These are phyloP conservation scores for Chromobotia macracanthus DNA, from an alignment of 2,797 vertebrate species.

Conservation along the genomic window DNA sequence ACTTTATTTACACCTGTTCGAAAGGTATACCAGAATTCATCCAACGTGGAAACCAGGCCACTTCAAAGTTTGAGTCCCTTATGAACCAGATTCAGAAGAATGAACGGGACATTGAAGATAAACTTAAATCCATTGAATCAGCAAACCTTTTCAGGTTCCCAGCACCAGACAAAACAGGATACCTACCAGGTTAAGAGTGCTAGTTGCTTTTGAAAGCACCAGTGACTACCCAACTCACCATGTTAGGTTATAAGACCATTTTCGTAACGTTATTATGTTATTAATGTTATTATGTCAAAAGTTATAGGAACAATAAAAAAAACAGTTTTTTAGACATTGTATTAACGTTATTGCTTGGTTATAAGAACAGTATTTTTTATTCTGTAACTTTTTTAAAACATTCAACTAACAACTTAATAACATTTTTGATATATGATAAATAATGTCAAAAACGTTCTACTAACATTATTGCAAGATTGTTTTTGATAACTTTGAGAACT, in stretches of 20 bases:
- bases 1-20: constrained; percentile 31
- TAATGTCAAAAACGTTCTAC: too few species aligned
- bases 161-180: constrained; percentile 58
- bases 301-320: too few species aligned
- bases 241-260: too few species aligned
- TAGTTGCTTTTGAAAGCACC: background rate
- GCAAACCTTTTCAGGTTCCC: constrained; percentile 86
- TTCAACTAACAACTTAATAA: too few species aligned
- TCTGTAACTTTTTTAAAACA: too few species aligned
- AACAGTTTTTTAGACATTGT: too few species aligned
- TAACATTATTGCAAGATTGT: background rate
- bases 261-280: too few species aligned
- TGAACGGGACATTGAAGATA: constrained; percentile 80
- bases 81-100: constrained; percentile 85
- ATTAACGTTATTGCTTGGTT: too few species aligned
- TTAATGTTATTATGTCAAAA: too few species aligned
- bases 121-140: constrained; percentile 79
- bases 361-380: too few species aligned
- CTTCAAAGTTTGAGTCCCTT: constrained; percentile 85
- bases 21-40: constrained; percentile 87
- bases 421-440: too few species aligned
- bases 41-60: constrained; percentile 70
- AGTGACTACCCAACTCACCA: background rate
- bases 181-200: constrained; percentile 81
- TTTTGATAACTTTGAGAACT: too few species aligned